Percentiles rank a stretch among this genome's conserved stretches.
Evolutionary conservation across 2,797 vertebrate genomes (phyloP).

Genomic region (Alcedo atthis): DNA sequence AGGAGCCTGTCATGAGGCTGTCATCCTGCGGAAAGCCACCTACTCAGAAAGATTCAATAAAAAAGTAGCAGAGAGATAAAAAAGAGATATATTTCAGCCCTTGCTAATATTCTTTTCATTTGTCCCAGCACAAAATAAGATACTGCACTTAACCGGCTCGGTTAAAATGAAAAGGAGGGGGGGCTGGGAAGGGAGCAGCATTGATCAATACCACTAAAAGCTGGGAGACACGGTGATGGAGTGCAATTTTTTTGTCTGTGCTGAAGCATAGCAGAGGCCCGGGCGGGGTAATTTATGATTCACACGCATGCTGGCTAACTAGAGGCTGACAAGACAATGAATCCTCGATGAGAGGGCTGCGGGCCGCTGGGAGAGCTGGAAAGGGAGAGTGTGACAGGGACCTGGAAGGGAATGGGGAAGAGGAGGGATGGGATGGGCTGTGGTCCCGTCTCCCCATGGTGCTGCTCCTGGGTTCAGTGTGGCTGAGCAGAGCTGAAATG

Average conservation of each 20-base stretch:
- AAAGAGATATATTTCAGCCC: slow-evolving; percentile 78
- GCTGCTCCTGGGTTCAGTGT: neutral
- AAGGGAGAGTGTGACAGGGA: slow-evolving; percentile 33
- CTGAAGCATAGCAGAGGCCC: slow-evolving; percentile 78
- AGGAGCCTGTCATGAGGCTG: slow-evolving; percentile 81
- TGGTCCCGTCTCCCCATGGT: neutral
- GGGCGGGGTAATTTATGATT: slow-evolving; percentile 80
- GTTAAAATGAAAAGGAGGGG: slow-evolving; percentile 80
- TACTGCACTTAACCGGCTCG: slow-evolving; percentile 80
- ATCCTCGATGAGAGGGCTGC: slow-evolving; percentile 72
- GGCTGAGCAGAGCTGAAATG: neutral
- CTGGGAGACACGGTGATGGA: slow-evolving; percentile 80
- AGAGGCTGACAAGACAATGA: slow-evolving; percentile 82
- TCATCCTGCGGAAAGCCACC: slow-evolving; percentile 79
- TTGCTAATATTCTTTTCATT: slow-evolving; percentile 81
- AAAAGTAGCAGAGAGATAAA: slow-evolving; percentile 78
- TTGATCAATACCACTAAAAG: slow-evolving; percentile 84
- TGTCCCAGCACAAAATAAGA: slow-evolving; percentile 81
- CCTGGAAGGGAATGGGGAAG: slow-evolving; percentile 1
- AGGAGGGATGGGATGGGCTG: neutral
- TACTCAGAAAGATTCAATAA: slow-evolving; percentile 81
- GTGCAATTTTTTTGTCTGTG: slow-evolving; percentile 83
- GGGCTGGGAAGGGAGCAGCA: slow-evolving; percentile 71
- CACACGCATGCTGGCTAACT: slow-evolving; percentile 75
- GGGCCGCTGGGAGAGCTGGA: slow-evolving; percentile 4